A percentile compares a stretch with the other conserved stretches of the same genome.
Evolutionary conservation across 2,113 vertebrate genomes (phyloP).

Genomic region (Heterotilapia buettikoferi): DNA sequence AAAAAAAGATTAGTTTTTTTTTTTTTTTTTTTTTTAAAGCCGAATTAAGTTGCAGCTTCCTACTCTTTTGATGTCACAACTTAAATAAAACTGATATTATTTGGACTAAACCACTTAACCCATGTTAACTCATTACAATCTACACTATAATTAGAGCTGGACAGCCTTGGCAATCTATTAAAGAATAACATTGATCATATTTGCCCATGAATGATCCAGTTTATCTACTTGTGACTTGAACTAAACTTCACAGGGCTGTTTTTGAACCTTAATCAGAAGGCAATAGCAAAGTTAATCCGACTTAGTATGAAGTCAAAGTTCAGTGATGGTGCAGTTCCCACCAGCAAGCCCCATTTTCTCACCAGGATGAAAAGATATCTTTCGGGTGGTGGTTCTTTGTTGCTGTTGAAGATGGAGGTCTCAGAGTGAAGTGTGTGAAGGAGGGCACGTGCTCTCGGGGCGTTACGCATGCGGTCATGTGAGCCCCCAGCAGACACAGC

Average conservation of each 20-base stretch:
- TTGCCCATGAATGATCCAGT: background rate
- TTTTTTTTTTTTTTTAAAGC: too few species aligned
- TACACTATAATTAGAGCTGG: background rate
- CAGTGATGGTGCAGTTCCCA: accelerated
- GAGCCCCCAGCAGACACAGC: conserved; percentile 67
- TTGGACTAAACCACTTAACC: background rate
- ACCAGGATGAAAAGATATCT: conserved; percentile 84
- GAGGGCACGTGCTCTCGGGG: conserved; percentile 63
- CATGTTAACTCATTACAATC: accelerated
- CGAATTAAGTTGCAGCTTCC: too few species aligned
- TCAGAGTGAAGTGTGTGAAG: conserved; percentile 67
- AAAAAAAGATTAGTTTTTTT: too few species aligned
- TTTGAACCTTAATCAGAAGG: background rate
- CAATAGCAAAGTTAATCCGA: background rate
- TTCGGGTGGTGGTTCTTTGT: conserved; percentile 69
- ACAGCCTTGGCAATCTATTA: background rate
- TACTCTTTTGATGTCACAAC: too few species aligned
- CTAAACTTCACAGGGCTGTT: background rate
- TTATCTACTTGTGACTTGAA: background rate
- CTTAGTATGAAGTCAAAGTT: background rate
- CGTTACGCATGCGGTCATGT: conserved; percentile 74
- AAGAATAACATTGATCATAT: background rate
- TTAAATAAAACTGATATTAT: too few species aligned
- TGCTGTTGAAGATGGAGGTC: conserved; percentile 71
- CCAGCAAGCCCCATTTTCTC: background rate